Conservation (phyloP, 2,888 invertebrate genomes). For the Drosophila pegasa region DNA sequence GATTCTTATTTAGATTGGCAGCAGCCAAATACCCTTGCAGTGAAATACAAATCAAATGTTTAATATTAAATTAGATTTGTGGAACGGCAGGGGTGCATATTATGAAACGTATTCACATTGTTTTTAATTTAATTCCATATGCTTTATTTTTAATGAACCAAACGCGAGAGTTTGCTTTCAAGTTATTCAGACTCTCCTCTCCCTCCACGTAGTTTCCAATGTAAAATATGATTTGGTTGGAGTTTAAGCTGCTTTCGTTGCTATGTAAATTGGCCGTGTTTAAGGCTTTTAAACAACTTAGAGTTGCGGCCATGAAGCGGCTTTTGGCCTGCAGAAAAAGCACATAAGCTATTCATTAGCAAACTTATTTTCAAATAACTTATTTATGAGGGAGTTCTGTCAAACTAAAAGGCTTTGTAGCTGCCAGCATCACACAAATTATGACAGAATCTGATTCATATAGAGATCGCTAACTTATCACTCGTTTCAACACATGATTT, state of each 20-base stretch:
- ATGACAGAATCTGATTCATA: not conserved
- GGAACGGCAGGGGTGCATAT: not conserved
- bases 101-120: not conserved
- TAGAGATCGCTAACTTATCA: not conserved
- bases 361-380: too few relatives aligned
- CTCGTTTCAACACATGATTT: not conserved
- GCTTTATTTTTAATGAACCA: not conserved
- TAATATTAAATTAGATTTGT: not conserved
- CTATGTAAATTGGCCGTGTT: too few relatives aligned
- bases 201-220: not conserved
- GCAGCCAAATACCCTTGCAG: slow-evolving; percentile 4
- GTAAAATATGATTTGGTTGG: too few relatives aligned
- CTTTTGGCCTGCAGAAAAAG: too few relatives aligned
- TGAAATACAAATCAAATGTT: not conserved
- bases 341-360: too few relatives aligned
- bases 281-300: too few relatives aligned
- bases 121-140: not conserved
- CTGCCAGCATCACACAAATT: too few relatives aligned
- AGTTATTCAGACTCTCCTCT: too few relatives aligned
- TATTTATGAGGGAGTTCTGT: too few relatives aligned
- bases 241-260: too few relatives aligned
- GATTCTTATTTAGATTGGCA: not conserved
- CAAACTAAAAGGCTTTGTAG: too few relatives aligned
- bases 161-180: not conserved
- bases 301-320: too few relatives aligned